A percentile compares a stretch with the other conserved stretches of the same genome.
phyloP scores from a whole-genome alignment of 2,888 invertebrate species.

The Orchesellides sinensis region DNA sequence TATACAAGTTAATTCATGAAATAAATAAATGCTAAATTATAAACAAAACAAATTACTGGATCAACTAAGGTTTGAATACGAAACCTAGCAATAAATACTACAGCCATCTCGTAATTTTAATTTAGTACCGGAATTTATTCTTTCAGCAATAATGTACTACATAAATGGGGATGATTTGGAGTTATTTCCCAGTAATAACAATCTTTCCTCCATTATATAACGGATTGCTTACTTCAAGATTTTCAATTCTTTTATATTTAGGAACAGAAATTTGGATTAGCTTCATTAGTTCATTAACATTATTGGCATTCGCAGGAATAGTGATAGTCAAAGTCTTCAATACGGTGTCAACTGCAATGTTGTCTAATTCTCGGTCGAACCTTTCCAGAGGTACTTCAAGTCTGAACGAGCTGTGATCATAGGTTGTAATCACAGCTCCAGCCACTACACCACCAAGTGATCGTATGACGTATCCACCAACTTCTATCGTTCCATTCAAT shows the following conservation, averaged over 20 bases:
- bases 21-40: too few relatives aligned
- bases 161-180: too few relatives aligned
- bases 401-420: slow-evolving; percentile 32
- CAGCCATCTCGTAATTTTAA: background rate
- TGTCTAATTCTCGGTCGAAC: slow-evolving; percentile 22
- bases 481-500: slow-evolving; percentile 9
- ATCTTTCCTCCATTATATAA: slow-evolving; percentile 37
- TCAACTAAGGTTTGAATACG: background rate
- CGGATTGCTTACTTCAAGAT: slow-evolving; percentile 34
- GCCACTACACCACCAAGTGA: slow-evolving; percentile 22
- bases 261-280: slow-evolving; percentile 40
- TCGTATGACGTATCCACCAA: slow-evolving; percentile 41
- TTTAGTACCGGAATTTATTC: too few relatives aligned
- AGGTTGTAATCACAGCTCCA: slow-evolving; percentile 7
- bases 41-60: too few relatives aligned
- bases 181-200: slow-evolving; percentile 29
- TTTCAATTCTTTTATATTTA: slow-evolving; percentile 30
- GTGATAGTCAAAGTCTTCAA: slow-evolving; percentile 39
- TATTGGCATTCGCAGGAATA: slow-evolving; percentile 16
- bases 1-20: too few relatives aligned
- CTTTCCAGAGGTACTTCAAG: slow-evolving; percentile 27
- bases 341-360: slow-evolving; percentile 23
- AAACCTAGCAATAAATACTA: background rate
- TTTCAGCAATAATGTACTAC: too few relatives aligned
- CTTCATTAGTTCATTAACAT: background rate